These are phyloP conservation scores for Cephus rjabovi DNA, from an alignment of 2,888 invertebrate genomes.

Conservation along the genomic window DNA sequence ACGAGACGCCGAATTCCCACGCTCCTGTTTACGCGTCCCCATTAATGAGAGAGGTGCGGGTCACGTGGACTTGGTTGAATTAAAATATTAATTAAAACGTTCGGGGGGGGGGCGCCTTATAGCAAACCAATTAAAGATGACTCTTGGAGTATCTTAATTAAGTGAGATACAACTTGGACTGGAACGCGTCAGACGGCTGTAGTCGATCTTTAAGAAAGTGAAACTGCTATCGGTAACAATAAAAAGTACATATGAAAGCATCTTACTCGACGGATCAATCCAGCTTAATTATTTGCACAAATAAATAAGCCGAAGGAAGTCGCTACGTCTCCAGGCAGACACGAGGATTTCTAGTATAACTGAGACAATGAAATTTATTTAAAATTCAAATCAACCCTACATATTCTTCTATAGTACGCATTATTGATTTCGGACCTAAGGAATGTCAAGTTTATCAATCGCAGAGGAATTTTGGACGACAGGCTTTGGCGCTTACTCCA, in stretches of 20 bases:
- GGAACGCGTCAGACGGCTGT: neutral
- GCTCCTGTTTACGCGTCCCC: constrained; percentile 8
- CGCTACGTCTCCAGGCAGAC: neutral
- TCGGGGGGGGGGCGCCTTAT: neutral
- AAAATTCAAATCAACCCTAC: neutral
- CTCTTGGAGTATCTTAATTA: constrained; percentile 19
- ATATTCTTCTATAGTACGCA: neutral
- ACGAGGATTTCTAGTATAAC: neutral
- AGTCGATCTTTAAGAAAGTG: neutral
- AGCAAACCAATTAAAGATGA: constrained; percentile 26
- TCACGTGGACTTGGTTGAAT: constrained; percentile 6
- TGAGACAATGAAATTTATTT: neutral
- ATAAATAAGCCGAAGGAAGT: neutral
- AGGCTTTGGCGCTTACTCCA: neutral
- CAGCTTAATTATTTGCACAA: neutral
- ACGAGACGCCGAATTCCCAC: neutral
- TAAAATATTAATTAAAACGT: constrained; percentile 28
- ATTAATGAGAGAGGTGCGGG: neutral
- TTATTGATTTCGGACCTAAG: neutral
- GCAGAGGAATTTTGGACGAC: neutral
- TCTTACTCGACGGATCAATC: neutral
- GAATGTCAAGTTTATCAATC: neutral
- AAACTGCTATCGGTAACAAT: neutral
- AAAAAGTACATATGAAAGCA: neutral
- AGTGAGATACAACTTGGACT: constrained; percentile 4